Base-by-base conservation (phyloP, 92 coral and sea anemone genomes). In the Anthopleura xanthogrammica region DNA sequence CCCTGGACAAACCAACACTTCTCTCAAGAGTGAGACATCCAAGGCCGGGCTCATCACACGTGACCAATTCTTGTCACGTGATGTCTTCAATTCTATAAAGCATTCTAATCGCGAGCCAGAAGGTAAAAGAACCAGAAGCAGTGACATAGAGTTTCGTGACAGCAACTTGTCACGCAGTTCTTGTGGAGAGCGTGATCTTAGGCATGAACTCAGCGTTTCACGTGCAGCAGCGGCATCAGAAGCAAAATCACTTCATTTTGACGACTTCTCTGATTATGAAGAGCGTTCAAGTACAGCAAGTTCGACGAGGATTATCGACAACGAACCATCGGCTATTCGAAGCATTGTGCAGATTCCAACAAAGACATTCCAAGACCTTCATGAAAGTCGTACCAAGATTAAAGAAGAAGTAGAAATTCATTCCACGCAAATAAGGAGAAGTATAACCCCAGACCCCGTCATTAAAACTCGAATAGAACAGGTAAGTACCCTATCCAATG, bases 41-140 rank as follows among this genome's bases (percentile, higher is more conserved):
- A 68, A 36, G 3, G 42, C 42, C 46, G 43, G 8, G 14, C 84
- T 81, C n/a, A 50, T 81, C 74, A 81, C 84, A 0, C 60, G 84
- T 46, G 77, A 66, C 10, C 77, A 81, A 16, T 16, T 81, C 19
- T 70, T 81, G 41, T 66, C 84, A 50, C 84, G 84, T 46, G 84
- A 81, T 17, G 41, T 81, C 54, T 81, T 70, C 48, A 13, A 60
- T 14, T 50, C 84, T 81, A 40, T 11, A 19, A 54, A 54, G 16
- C 7, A 16, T 29, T 41, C 84, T 4, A 52, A 24, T 12, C 41
- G 36, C 2, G 60, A 77, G 40, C 41, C 60, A 14, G 80, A 20
- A 46, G 55, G 41, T 36, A 36, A 57, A 46, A 22, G 24, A 3
- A 75, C 54, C 58, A 75, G 58, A 75, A 75, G 17, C 23, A 42